A percentile compares a stretch with the other conserved stretches of the same genome.
Evolutionary conservation across 1,140 invertebrate genomes (phyloP).

Genomic region (Drosophila nebulosa): DNA sequence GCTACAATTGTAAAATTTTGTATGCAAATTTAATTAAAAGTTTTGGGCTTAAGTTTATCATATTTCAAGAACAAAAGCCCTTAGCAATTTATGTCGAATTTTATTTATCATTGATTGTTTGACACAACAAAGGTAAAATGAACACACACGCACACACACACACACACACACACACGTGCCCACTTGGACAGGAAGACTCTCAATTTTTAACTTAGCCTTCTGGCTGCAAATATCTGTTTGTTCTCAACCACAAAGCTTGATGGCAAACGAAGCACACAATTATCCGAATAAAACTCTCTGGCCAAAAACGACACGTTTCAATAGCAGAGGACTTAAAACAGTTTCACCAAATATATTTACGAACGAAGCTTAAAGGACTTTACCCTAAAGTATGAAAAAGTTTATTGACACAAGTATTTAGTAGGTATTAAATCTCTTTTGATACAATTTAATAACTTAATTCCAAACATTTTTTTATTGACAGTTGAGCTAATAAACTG

Average conservation of each 20-base stretch:
- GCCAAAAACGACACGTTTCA: neutral
- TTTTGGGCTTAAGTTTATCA: constrained; percentile 26
- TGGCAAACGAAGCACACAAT: neutral
- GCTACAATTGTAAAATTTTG: constrained; percentile 16
- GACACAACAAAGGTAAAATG: constrained; percentile 29
- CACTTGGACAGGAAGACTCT: neutral
- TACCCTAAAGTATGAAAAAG: neutral
- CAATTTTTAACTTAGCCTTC: neutral
- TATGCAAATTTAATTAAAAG: constrained; percentile 70
- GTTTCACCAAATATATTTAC: constrained; percentile 28
- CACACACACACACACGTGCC: constrained; percentile 1
- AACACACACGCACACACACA: neutral
- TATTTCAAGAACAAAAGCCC: constrained; percentile 10
- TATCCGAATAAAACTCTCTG: neutral
- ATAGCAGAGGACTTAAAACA: constrained; percentile 1
- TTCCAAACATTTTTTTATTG: too few relatives aligned
- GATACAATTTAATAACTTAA: too few relatives aligned
- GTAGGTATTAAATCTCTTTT: too few relatives aligned
- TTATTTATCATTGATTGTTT: constrained; percentile 47
- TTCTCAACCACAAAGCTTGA: neutral
- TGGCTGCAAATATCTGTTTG: neutral
- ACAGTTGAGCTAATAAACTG: too few relatives aligned
- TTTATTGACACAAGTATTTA: neutral
- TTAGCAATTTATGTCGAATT: constrained; percentile 26
- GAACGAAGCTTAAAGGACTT: neutral